Evolutionary conservation across 2,797 vertebrate species (phyloP).

Genomic region (Melanotaenia maccullochi): DNA sequence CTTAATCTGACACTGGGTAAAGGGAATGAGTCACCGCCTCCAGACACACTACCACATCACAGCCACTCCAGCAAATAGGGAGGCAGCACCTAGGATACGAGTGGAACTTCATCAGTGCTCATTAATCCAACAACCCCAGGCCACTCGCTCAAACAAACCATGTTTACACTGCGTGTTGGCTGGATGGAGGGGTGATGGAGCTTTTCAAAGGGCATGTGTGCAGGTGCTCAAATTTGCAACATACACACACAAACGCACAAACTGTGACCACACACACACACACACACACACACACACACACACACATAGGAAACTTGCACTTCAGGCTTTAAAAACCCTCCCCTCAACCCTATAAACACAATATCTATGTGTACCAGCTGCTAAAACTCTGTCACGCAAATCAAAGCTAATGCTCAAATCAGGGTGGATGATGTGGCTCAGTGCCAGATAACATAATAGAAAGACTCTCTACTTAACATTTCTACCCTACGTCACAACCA

Average conservation of each 20-base stretch:
- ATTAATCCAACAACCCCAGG: slow-evolving; percentile 80
- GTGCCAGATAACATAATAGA: slow-evolving; percentile 47
- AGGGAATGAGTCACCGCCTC: slow-evolving; percentile 82
- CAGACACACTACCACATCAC: slow-evolving; percentile 72
- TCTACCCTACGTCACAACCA: slow-evolving; percentile 48
- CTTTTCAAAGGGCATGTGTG: slow-evolving; percentile 73
- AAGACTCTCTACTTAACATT: slow-evolving; percentile 55
- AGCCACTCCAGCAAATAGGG: slow-evolving; percentile 74
- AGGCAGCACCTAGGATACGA: slow-evolving; percentile 69
- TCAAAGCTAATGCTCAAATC: slow-evolving; percentile 45
- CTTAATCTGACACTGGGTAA: slow-evolving; percentile 85
- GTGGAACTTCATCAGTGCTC: slow-evolving; percentile 84
- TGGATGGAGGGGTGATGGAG: slow-evolving; percentile 63
- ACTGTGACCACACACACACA: slow-evolving; percentile 28
- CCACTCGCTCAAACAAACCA: slow-evolving; percentile 78
- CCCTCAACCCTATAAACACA: slow-evolving; percentile 48
- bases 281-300: slow-evolving; percentile 45
- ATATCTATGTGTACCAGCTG: slow-evolving; percentile 63
- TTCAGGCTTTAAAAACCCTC: slow-evolving; percentile 34
- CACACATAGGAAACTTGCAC: slow-evolving; percentile 41
- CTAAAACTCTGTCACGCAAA: slow-evolving; percentile 59
- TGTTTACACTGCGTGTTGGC: slow-evolving; percentile 77
- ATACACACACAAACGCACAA: slow-evolving; percentile 33
- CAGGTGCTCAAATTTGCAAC: slow-evolving; percentile 60
- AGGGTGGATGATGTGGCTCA: slow-evolving; percentile 40